Evolutionary conservation across 53 echinoderm and acorn worm species (phyloP).

Genomic region (Apostichopus leukothele): DNA sequence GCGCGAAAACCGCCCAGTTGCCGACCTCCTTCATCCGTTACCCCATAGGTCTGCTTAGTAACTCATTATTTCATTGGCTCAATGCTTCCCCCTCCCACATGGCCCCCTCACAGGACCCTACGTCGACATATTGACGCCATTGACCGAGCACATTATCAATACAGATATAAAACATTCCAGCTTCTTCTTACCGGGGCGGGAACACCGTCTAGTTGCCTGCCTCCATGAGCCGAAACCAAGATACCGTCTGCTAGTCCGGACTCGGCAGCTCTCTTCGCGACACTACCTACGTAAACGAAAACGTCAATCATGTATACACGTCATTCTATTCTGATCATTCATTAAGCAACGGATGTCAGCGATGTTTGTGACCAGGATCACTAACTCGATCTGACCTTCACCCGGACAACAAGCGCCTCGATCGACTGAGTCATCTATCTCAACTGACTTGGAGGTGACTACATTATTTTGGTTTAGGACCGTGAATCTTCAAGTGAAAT

Average conservation of each 20-base stretch:
- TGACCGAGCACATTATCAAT: too few relatives aligned
- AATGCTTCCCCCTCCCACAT: too few relatives aligned
- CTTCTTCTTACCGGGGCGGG: constrained; percentile 8
- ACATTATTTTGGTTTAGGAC: not conserved
- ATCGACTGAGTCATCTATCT: not conserved
- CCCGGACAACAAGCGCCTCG: too few relatives aligned
- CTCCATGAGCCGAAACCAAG: constrained; percentile 37
- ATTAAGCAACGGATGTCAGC: too few relatives aligned
- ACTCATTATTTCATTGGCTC: too few relatives aligned
- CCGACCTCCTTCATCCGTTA: constrained; percentile 2
- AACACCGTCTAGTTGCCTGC: constrained; percentile 28
- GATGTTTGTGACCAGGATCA: too few relatives aligned
- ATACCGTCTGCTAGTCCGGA: constrained; percentile 32
- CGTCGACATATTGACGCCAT: too few relatives aligned
- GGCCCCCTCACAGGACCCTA: too few relatives aligned
- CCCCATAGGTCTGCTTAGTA: not conserved
- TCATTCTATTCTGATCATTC: too few relatives aligned
- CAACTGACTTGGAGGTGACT: not conserved
- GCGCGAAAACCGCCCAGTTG: constrained; percentile 15
- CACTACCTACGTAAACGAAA: not conserved
- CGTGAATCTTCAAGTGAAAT: not conserved
- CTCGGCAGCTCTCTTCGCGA: constrained; percentile 1
- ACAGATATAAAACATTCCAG: too few relatives aligned
- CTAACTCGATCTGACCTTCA: too few relatives aligned
- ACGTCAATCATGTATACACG: too few relatives aligned